A percentile compares a stretch with the other conserved stretches of the same genome.
These are phyloP conservation scores for Scomber colias DNA, from an alignment of 2,113 vertebrate species.

Conservation along the genomic window DNA sequence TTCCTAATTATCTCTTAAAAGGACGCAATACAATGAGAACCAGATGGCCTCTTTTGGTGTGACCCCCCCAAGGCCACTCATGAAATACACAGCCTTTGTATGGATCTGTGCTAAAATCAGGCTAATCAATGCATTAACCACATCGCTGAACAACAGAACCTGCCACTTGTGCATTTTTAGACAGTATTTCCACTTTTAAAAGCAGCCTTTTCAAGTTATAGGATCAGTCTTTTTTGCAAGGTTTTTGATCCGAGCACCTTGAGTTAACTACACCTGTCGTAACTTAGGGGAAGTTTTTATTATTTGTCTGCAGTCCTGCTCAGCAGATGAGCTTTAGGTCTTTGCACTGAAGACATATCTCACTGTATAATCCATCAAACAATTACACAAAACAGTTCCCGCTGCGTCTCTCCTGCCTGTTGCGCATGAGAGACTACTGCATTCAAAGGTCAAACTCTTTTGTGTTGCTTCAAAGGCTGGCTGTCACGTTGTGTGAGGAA, in stretches of 20 bases:
- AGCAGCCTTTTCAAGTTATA: not conserved
- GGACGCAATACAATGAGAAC: constrained; percentile 68
- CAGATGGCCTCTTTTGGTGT: constrained; percentile 73
- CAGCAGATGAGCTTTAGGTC: constrained; percentile 28
- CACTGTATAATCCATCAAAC: constrained; percentile 52
- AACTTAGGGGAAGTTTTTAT: constrained; percentile 25
- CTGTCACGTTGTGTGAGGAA: constrained; percentile 52
- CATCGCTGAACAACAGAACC: constrained; percentile 30
- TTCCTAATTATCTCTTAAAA: constrained; percentile 76
- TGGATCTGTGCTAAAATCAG: constrained; percentile 60
- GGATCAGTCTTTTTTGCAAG: not conserved
- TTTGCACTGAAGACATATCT: constrained; percentile 49
- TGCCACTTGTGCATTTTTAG: constrained; percentile 28
- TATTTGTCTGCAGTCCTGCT: not conserved
- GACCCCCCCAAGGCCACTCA: constrained; percentile 62
- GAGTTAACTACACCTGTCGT: constrained; percentile 44
- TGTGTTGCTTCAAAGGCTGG: constrained; percentile 67
- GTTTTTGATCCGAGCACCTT: constrained; percentile 1
- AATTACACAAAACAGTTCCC: constrained; percentile 52
- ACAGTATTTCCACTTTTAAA: constrained; percentile 17
- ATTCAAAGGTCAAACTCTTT: constrained; percentile 76
- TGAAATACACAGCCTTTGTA: constrained; percentile 70
- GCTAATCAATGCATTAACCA: constrained; percentile 52
- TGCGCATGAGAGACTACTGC: constrained; percentile 59
- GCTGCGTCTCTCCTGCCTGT: constrained; percentile 59